A percentile compares a stretch with the other conserved stretches of the same genome.
Evolutionary conservation across 2,113 vertebrate genomes (phyloP).

Genomic region (Podarcis muralis): DNA sequence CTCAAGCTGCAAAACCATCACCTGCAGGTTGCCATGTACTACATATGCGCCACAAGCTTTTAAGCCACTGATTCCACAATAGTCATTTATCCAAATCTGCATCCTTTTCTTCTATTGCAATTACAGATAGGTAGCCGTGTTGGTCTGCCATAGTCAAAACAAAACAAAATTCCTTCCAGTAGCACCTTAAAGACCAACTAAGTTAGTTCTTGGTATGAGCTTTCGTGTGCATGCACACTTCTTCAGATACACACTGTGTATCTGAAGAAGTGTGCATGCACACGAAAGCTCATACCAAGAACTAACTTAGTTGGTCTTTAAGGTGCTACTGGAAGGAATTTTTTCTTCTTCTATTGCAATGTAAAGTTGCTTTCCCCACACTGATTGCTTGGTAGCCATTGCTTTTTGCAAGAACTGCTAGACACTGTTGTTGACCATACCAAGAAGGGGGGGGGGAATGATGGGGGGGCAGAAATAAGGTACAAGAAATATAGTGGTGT

Average conservation of each 20-base stretch:
- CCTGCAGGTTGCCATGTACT: not conserved
- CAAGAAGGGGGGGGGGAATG: not conserved
- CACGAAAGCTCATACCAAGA: no score
- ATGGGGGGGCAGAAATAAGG: not conserved
- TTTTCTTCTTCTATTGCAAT: not conserved
- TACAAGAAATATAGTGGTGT: not conserved
- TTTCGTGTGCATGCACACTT: no score
- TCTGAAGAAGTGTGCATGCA: no score
- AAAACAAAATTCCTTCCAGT: no score
- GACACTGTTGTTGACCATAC: not conserved
- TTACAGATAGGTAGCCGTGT: no score
- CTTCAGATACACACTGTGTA: no score
- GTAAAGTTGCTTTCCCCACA: not conserved
- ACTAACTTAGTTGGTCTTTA: no score
- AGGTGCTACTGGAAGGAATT: no score
- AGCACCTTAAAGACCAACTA: no score
- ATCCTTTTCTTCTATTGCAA: not conserved
- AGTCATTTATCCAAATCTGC: not conserved
- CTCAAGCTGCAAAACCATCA: conserved; percentile 21
- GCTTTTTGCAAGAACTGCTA: not conserved
- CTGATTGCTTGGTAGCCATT: not conserved
- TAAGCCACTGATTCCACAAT: not conserved
- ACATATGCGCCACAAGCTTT: not conserved
- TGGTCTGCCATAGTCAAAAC: no score
- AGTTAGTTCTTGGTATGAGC: no score